phyloP scores from a whole-genome alignment of 2,888 invertebrate genomes.

The Chrysina gloriosa region DNA sequence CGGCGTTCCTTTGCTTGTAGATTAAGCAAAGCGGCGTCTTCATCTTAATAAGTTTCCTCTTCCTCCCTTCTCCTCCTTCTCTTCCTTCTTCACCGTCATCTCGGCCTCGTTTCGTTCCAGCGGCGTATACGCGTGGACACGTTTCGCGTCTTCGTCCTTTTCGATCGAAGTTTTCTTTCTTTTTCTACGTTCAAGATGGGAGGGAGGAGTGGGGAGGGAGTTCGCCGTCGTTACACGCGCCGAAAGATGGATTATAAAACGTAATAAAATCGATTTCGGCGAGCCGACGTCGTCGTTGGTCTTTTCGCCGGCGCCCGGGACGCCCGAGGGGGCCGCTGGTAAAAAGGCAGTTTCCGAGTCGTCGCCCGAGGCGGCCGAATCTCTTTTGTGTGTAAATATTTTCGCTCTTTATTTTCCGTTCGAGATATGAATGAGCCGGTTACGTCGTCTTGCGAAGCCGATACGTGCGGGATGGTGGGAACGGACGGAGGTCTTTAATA shows the following conservation, averaged over 20 bases:
- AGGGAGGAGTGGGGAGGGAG: too few relatives aligned
- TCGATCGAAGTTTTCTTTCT: not conserved
- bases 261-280: not conserved
- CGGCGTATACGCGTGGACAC: too few relatives aligned
- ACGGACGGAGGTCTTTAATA: too few relatives aligned
- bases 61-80: not conserved
- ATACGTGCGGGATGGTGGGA: too few relatives aligned
- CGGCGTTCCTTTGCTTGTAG: too few relatives aligned
- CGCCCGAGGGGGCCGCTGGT: not conserved
- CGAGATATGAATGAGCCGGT: not conserved
- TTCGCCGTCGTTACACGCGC: not conserved
- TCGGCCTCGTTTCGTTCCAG: too few relatives aligned
- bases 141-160: not conserved
- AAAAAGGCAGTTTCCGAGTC: not conserved
- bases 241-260: not conserved
- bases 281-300: not conserved
- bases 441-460: too few relatives aligned
- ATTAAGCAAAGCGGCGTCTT: constrained; percentile 14
- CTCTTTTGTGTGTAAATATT: not conserved
- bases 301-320: not conserved
- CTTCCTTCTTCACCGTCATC: too few relatives aligned
- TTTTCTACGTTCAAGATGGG: not conserved
- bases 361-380: not conserved
- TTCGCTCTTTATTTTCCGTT: not conserved
- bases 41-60: constrained; percentile 6